Base-by-base conservation (phyloP, 1,140 invertebrate species). In the Lineus longissimus region DNA sequence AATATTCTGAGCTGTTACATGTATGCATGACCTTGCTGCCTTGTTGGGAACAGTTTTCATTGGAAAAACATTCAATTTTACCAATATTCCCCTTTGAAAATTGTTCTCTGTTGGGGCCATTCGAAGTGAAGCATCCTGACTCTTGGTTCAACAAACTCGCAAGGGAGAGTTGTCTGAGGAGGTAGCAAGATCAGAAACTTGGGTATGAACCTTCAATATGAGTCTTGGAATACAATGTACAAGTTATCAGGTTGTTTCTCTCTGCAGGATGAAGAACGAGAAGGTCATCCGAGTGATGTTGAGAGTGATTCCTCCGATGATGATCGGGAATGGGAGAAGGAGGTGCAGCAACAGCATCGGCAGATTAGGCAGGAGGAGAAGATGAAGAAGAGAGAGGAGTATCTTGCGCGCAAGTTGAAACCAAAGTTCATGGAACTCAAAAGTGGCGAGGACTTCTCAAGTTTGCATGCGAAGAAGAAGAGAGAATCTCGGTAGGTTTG, bases 301-400 rank as follows among this genome's bases (percentile, higher is more conserved):
- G 80, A 82, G 66, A 71, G 68, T 55, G 73, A 70, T 55, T 83
- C 81, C 63, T 89, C 90, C 0, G 91, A 92, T 70, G 91, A 93
- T 80, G 89, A 92, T 31, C 86, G 86, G 68, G 83, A 86, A 25
- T 92, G 89, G 88, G 85, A 86, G 0, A 88, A 89, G 71, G 91
- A 94, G 84, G 85, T 93, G 30, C 90, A 90, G 72, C 88, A 89
- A 72, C 87, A 92, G 69, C 89, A 90, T 72, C 79, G 76, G 55
- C 68, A 84, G 64, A 72, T 88, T 11, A 62, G 86, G 83, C 64
- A 74, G 81, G 60, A 78, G 70, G 69, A 62, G 70, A 62, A 81
- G 81, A 62, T 56, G 27, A 30, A 29, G 78, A 84, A 70, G 74
- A 74, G 23, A 74, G 77, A 67, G 72, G 75, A 36, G 58, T 55